Percentiles rank a stretch among this genome's conserved stretches.
Conservation (phyloP, 2,888 invertebrate genomes). For the Elysia crispata region DNA sequence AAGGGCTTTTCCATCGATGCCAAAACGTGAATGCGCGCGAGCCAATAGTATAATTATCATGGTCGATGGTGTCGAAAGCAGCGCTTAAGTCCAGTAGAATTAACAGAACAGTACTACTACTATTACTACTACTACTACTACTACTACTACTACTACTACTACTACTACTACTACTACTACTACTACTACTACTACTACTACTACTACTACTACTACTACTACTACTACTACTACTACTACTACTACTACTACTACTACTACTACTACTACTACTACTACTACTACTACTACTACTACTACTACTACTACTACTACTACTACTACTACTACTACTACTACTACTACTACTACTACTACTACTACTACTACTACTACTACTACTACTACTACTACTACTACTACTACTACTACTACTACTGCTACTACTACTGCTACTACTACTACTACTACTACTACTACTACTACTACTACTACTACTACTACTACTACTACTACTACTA, state of each 20-base stretch:
- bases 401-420: conserved; percentile 4
- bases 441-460: conserved; percentile 4
- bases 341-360: conserved; percentile 1
- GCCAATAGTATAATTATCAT: no score
- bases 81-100: no score
- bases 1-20: no score
- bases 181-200: conserved; percentile 4
- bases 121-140: conserved; percentile 4
- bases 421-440: conserved; percentile 4
- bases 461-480: conserved; percentile 4
- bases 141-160: conserved; percentile 9
- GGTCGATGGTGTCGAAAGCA: no score
- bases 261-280: conserved; percentile 9
- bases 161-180: conserved; percentile 9
- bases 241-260: conserved; percentile 4
- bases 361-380: conserved; percentile 9
- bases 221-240: conserved; percentile 1
- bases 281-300: conserved; percentile 9
- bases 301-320: conserved; percentile 4
- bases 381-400: conserved; percentile 9
- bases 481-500: conserved; percentile 9
- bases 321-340: conserved; percentile 4
- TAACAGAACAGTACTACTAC: conserved; percentile 2
- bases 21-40: no score
- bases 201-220: conserved; percentile 4